Base-by-base conservation (phyloP, 2,797 vertebrate genomes). In the Argentina silus region DNA sequence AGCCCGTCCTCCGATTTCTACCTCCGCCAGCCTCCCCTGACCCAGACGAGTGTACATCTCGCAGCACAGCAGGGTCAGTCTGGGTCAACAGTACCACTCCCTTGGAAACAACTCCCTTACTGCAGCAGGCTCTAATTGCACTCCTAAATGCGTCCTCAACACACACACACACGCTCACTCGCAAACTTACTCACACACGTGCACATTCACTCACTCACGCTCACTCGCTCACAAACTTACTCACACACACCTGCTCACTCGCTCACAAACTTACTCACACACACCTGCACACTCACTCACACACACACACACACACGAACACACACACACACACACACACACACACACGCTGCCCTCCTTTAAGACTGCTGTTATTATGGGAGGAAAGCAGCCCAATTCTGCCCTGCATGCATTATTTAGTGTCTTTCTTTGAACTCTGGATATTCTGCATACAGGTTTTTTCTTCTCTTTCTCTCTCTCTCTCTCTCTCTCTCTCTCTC, bases 321-420 rank as follows among this genome's bases (percentile, higher is more conserved):
- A 82, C 74, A 69, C 17, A 69, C 70, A 72, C 74, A 55, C 72
- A 69, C 66, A 77, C 69, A n/a, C n/a, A n/a, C n/a, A n/a, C n/a
- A 75, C 80, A 76, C 87, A 87, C 61, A 59, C 76, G 84, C 85
- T 89, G 90, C 83, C 87, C 90, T 88, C 88, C 84, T 92, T 92
- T 90, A 90, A 88, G 83, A 80, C 89, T 88, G 87, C 87, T 84
- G 86, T 91, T 91, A 91, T 93, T 92, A 91, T 89, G 83, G 82
- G 90, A 90, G 88, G 89, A 91, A 91, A 91, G 88, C 89, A 93
- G 88, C 87, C 91, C 89, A 91, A 91, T 93, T 92, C 86, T 91
- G 90, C 93, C 90, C 91, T 72, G 88, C 86, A 88, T 92, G 89
- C 88, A 91, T 94, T 93, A 93, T 94, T 93, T 92, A 91, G 90